Conservation (phyloP, 1,140 invertebrate genomes). For the Drosophila simulans region DNA sequence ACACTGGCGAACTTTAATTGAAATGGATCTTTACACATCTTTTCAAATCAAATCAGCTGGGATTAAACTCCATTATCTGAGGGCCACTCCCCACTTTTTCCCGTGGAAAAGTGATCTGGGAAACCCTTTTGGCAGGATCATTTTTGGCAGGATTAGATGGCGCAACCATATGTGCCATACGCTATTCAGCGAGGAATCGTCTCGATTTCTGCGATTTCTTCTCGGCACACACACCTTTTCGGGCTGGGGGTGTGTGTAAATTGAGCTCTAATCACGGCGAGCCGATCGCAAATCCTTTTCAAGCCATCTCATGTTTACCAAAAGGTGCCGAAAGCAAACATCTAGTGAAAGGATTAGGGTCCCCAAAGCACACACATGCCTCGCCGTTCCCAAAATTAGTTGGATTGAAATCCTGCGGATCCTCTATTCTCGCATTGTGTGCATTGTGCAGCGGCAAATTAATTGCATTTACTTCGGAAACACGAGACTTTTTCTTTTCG, state of each 20-base stretch:
- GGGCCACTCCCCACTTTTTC: slow-evolving; percentile 18
- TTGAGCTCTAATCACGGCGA: slow-evolving; percentile 68
- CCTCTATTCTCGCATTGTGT: slow-evolving; percentile 15
- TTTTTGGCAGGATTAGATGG: slow-evolving; percentile 46
- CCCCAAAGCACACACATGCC: slow-evolving; percentile 72
- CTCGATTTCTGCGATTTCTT: slow-evolving; percentile 50
- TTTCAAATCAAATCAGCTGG: slow-evolving; percentile 12
- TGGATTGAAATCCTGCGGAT: slow-evolving; percentile 32
- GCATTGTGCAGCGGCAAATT: slow-evolving; percentile 66
- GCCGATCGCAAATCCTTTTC: slow-evolving; percentile 54
- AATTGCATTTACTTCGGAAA: slow-evolving; percentile 65
- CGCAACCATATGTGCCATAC: slow-evolving; percentile 67
- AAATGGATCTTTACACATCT: neutral
- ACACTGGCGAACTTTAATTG: neutral
- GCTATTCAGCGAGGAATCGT: slow-evolving; percentile 54
- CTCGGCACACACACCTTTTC: slow-evolving; percentile 47
- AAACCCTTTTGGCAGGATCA: slow-evolving; percentile 41
- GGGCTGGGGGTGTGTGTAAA: slow-evolving; percentile 48
- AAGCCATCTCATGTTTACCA: slow-evolving; percentile 75
- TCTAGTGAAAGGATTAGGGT: slow-evolving; percentile 71
- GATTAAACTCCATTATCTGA: slow-evolving; percentile 18
- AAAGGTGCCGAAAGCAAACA: slow-evolving; percentile 77
- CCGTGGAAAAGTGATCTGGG: slow-evolving; percentile 25
- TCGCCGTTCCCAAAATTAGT: slow-evolving; percentile 57
- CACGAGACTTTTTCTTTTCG: slow-evolving; percentile 41